Conservation (phyloP, 2,113 vertebrate species). For the Nyctibius bracteatus region DNA sequence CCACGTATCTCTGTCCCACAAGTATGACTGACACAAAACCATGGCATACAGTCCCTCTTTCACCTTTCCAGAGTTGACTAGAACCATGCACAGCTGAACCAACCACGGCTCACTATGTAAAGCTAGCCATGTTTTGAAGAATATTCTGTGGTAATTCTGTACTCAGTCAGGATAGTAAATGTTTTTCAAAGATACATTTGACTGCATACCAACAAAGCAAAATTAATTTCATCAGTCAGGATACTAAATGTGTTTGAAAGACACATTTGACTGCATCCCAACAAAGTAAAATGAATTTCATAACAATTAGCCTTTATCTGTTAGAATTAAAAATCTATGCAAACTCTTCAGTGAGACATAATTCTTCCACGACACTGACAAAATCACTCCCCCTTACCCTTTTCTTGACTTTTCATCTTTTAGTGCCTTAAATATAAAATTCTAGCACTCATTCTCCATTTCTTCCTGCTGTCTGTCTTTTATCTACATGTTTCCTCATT, state of each 20-base stretch:
- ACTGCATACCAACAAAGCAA: background rate
- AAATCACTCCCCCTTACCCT: background rate
- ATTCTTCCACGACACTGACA: background rate
- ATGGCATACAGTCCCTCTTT: fast-evolving
- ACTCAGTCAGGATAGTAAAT: background rate
- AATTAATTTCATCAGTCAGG: too few relatives aligned
- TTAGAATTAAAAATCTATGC: background rate
- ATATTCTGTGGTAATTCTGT: background rate
- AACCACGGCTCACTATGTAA: background rate
- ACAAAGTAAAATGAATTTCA: background rate
- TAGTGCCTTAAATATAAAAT: background rate
- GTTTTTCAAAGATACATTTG: background rate
- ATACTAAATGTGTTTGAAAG: background rate
- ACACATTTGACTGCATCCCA: background rate
- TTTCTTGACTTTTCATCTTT: background rate
- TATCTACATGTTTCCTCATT: background rate
- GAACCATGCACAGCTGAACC: background rate
- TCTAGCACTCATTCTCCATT: background rate
- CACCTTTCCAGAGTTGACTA: background rate
- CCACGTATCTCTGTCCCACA: background rate
- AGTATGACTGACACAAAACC: background rate
- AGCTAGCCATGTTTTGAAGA: background rate
- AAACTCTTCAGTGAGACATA: background rate
- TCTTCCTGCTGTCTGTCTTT: background rate
- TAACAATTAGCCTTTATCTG: background rate